Percentiles rank a stretch among this genome's conserved stretches.
Evolutionary conservation across 2,888 invertebrate species (phyloP).

Genomic region (Itoplectis maculator): DNA sequence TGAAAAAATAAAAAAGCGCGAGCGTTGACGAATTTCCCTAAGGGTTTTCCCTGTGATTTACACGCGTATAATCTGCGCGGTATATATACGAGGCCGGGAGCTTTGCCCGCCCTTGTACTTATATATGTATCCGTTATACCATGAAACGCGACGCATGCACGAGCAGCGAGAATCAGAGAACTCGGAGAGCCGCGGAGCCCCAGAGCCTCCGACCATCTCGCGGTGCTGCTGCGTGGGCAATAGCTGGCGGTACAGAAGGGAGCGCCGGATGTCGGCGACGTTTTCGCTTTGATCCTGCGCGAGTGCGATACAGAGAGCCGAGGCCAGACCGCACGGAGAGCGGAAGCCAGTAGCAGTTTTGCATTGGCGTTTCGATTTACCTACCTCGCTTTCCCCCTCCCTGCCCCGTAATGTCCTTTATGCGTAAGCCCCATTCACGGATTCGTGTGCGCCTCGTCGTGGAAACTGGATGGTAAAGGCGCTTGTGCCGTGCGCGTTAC

Average conservation of each 20-base stretch:
- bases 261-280: conserved; percentile 50
- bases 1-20: no score
- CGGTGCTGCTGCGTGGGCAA: conserved; percentile 15
- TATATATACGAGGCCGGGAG: neutral
- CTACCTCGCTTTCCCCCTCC: no score
- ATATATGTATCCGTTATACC: conserved; percentile 19
- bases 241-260: neutral
- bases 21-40: neutral
- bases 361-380: conserved; percentile 47
- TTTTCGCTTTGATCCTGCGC: conserved; percentile 65
- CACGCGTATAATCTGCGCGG: neutral
- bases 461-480: neutral
- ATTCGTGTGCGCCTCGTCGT: neutral
- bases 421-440: conserved; percentile 18
- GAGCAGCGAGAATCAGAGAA: conserved; percentile 44
- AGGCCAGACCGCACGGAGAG: conserved; percentile 30
- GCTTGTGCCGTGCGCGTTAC: no score
- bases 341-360: conserved; percentile 28
- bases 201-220: conserved; percentile 21
- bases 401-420: neutral
- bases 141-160: conserved; percentile 28
- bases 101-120: conserved; percentile 5
- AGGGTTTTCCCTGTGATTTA: conserved; percentile 14
- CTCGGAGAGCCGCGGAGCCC: conserved; percentile 10
- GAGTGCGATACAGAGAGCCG: conserved; percentile 58